Conservation (phyloP, 2,113 vertebrate species). For the Pachycephala philippinensis region DNA sequence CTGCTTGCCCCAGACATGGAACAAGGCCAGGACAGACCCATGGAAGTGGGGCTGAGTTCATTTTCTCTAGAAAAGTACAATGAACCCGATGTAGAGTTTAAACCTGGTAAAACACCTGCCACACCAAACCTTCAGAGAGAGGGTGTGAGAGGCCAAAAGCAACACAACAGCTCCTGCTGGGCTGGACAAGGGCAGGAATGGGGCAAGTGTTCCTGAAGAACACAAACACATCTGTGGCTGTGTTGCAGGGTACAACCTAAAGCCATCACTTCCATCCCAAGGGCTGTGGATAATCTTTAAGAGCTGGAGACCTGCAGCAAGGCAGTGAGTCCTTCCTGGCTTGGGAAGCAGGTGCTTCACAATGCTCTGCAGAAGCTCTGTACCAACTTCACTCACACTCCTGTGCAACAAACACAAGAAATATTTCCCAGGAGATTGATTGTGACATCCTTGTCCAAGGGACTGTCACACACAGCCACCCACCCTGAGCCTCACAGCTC, state of each 20-base stretch:
- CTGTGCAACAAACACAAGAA: not conserved
- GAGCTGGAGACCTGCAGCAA: not conserved
- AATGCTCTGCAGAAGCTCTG: not conserved
- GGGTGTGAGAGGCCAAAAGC: not conserved
- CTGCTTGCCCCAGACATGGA: not conserved
- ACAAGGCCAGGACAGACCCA: not conserved
- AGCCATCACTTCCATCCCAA: not conserved
- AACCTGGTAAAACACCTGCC: not conserved
- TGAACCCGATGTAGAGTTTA: not conserved
- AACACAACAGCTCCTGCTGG: not conserved
- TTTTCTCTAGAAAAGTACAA: not conserved
- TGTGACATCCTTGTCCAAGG: not conserved
- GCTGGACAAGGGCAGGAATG: not conserved
- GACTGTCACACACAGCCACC: not conserved
- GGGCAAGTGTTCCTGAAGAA: not conserved
- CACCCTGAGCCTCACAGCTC: not conserved
- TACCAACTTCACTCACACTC: not conserved
- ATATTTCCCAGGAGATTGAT: not conserved
- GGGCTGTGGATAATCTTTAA: not conserved
- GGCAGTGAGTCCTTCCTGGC: not conserved
- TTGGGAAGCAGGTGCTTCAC: not conserved
- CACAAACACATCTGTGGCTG: rapidly evolving
- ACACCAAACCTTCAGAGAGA: not conserved
- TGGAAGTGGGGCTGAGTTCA: not conserved
- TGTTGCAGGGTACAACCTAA: not conserved